Evolutionary conservation across 2,797 vertebrate genomes (phyloP).

Genomic region (Pempheris klunzingeri): DNA sequence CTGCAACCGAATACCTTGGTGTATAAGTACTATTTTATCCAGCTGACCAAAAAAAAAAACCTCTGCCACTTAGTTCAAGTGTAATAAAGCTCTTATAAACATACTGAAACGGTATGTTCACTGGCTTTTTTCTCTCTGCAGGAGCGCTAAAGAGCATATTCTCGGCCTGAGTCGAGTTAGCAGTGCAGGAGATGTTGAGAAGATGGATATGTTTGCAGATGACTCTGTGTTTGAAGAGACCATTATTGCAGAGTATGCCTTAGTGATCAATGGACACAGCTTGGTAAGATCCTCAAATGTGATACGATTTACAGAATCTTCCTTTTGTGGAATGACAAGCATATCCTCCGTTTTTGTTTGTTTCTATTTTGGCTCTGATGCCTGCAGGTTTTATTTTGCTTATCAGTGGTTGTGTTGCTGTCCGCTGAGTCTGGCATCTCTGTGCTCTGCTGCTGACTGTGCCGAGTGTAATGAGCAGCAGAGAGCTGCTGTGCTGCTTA

Average conservation of each 20-base stretch:
- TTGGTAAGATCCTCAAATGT: conserved; percentile 79
- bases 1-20: neutral
- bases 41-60: neutral
- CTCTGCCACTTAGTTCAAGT: neutral
- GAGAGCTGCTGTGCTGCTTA: conserved; percentile 55
- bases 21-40: neutral
- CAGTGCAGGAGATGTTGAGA: conserved; percentile 71
- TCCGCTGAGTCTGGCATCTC: conserved; percentile 30
- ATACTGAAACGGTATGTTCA: neutral
- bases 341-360: neutral
- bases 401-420: conserved; percentile 22
- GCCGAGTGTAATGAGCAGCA: conserved; percentile 60
- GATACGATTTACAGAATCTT: neutral
- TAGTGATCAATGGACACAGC: conserved; percentile 88
- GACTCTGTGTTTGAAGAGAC: conserved; percentile 83
- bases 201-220: conserved; percentile 69
- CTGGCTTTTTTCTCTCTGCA: conserved; percentile 52
- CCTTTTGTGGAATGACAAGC: neutral
- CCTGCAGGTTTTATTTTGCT: conserved; percentile 30
- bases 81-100: neutral
- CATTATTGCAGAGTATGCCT: conserved; percentile 84
- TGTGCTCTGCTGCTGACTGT: conserved; percentile 48
- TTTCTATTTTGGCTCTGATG: conserved; percentile 27
- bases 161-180: conserved; percentile 74
- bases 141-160: conserved; percentile 83